These are phyloP conservation scores for Larimichthys polyactis DNA, from an alignment of 2,113 vertebrate species.

Conservation along the genomic window DNA sequence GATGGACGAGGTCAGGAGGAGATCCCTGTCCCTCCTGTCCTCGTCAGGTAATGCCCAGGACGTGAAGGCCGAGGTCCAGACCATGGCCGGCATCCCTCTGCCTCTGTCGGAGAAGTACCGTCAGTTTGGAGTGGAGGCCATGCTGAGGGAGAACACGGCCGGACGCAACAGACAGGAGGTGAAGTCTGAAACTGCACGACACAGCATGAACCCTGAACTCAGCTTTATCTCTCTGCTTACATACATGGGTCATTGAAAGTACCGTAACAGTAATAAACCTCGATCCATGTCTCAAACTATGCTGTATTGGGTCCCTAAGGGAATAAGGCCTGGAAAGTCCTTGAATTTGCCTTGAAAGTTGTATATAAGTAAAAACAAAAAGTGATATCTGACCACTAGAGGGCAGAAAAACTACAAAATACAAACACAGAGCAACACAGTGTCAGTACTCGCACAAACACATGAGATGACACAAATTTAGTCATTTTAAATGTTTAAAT, in stretches of 20 bases:
- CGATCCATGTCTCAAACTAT: too few species aligned
- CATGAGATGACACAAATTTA: not conserved
- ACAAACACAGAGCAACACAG: not conserved
- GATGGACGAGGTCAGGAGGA: conserved; percentile 74
- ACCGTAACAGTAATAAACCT: too few species aligned
- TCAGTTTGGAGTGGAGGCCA: conserved; percentile 64
- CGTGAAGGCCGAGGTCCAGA: conserved; percentile 66
- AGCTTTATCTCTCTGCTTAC: too few species aligned
- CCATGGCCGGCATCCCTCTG: conserved; percentile 66
- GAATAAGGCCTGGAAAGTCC: too few species aligned
- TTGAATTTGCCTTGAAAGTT: too few species aligned
- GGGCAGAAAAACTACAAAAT: not conserved
- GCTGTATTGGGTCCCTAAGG: too few species aligned
- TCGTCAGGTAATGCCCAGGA: conserved; percentile 65
- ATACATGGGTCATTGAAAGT: too few species aligned
- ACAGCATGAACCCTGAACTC: too few species aligned
- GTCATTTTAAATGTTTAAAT: not conserved
- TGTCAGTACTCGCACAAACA: not conserved
- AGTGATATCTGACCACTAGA: not conserved
- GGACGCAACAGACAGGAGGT: conserved; percentile 67
- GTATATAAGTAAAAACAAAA: too few species aligned
- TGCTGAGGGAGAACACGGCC: conserved; percentile 74
- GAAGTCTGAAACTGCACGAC: not conserved
- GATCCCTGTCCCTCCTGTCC: conserved; percentile 65
- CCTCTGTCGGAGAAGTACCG: conserved; percentile 76